These are phyloP conservation scores for Drosophila subobscura DNA, from an alignment of 1,140 invertebrate species.

Conservation along the genomic window DNA sequence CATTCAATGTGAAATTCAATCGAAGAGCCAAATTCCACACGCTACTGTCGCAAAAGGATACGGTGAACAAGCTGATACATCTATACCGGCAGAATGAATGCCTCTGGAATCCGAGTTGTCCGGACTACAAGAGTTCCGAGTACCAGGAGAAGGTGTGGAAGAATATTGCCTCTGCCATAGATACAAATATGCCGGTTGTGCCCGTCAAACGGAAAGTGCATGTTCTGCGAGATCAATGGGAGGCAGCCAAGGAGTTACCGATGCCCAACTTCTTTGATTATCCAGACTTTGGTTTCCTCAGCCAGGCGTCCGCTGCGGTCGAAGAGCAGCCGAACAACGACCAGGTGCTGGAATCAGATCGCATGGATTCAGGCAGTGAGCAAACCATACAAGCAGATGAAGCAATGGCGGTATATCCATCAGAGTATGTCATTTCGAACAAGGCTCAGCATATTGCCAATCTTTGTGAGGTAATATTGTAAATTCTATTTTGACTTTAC, in stretches of 20 bases:
- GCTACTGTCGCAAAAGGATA: slow-evolving; percentile 9
- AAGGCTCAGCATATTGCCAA: slow-evolving; percentile 7
- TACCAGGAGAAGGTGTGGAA: slow-evolving; percentile 13
- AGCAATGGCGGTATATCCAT: too few species aligned
- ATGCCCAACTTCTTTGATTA: not conserved
- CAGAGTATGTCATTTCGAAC: not conserved
- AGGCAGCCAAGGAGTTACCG: not conserved
- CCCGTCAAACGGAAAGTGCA: slow-evolving; percentile 16
- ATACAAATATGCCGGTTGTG: slow-evolving; percentile 16
- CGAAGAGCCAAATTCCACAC: not conserved
- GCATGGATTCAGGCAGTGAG: slow-evolving; percentile 4
- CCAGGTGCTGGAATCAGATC: not conserved
- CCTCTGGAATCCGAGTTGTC: slow-evolving; percentile 19
- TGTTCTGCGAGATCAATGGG: slow-evolving; percentile 7
- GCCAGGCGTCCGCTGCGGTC: not conserved
- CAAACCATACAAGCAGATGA: not conserved
- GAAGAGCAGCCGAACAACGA: not conserved
- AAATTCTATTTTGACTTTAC: not conserved
- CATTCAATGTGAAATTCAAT: slow-evolving; percentile 13
- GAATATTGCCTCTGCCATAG: slow-evolving; percentile 13
- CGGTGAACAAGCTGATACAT: not conserved
- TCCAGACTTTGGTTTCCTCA: slow-evolving; percentile 6
- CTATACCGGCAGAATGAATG: slow-evolving; percentile 21
- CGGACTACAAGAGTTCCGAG: slow-evolving; percentile 11
- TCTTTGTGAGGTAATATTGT: not conserved